Percentiles rank a stretch among this genome's conserved stretches.
Conservation (phyloP, 2,797 vertebrate species). For the Falco naumanni region DNA sequence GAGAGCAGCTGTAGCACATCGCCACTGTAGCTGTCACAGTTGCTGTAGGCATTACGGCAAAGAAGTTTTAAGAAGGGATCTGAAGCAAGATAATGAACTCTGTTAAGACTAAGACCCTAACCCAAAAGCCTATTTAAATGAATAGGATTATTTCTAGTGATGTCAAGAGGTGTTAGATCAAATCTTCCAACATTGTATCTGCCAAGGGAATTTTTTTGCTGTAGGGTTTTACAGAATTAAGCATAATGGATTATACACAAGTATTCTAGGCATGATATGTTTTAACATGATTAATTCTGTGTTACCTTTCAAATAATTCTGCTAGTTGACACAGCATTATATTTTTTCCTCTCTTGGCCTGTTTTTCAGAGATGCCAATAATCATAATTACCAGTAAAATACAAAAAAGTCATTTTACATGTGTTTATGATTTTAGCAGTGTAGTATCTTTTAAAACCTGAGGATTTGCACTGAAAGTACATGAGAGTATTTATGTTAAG, state of each 20-base stretch:
- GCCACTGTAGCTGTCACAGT: accelerated
- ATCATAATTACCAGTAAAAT: neutral
- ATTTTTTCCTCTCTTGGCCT: neutral
- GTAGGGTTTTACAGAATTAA: neutral
- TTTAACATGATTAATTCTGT: neutral
- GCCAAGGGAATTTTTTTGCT: neutral
- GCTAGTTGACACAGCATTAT: neutral
- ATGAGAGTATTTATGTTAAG: neutral
- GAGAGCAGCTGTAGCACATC: neutral
- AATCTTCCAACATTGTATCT: neutral
- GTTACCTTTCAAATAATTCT: neutral
- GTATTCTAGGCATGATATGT: neutral
- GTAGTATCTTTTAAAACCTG: neutral
- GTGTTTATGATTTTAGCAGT: neutral
- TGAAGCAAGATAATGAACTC: neutral
- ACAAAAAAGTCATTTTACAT: neutral
- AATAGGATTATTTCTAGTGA: neutral
- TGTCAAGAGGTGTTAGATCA: neutral
- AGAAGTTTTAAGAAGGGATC: neutral
- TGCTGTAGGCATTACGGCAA: neutral
- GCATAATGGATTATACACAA: neutral
- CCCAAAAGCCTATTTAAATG: neutral
- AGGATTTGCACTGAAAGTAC: neutral
- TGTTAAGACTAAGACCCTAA: neutral
- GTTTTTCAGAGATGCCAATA: neutral